Evolutionary conservation across 2,888 invertebrate genomes (phyloP).

Genomic region (Spodoptera exigua): DNA sequence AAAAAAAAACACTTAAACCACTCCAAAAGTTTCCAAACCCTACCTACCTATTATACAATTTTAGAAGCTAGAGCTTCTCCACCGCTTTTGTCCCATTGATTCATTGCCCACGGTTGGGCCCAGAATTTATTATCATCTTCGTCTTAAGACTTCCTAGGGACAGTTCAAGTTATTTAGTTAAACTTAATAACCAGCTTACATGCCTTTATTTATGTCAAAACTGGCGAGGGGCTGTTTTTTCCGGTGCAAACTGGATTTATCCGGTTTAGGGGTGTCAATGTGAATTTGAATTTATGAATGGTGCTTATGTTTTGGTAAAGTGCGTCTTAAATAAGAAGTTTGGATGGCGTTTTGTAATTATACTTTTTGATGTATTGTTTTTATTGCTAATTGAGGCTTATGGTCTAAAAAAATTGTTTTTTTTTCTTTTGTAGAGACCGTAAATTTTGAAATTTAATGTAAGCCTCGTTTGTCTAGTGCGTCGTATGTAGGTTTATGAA

Average conservation of each 20-base stretch:
- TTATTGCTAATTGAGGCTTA: background rate
- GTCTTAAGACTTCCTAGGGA: slow-evolving; percentile 58
- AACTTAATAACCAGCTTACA: slow-evolving; percentile 69
- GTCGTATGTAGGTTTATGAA: too few species aligned
- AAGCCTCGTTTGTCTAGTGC: too few species aligned
- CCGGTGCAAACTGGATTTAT: slow-evolving; percentile 56
- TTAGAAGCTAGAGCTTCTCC: slow-evolving; percentile 41
- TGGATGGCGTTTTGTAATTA: slow-evolving; percentile 40
- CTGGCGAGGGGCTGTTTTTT: slow-evolving; percentile 58
- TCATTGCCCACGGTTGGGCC: slow-evolving; percentile 54
- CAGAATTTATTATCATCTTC: slow-evolving; percentile 56
- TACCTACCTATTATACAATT: slow-evolving; percentile 48
- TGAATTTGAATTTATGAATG: slow-evolving; percentile 61
- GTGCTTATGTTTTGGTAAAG: slow-evolving; percentile 39
- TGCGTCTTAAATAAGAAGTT: slow-evolving; percentile 49
- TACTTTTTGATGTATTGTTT: too few species aligned
- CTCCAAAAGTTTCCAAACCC: slow-evolving; percentile 12
- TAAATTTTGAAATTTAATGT: too few species aligned
- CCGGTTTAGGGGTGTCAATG: slow-evolving; percentile 56
- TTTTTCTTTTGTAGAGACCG: too few species aligned
- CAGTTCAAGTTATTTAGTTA: slow-evolving; percentile 70
- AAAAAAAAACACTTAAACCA: slow-evolving; percentile 28
- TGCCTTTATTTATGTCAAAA: slow-evolving; percentile 65
- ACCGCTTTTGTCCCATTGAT: slow-evolving; percentile 52
- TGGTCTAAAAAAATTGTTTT: background rate